These are phyloP conservation scores for Cladopsammia gracilis DNA, from an alignment of 64 coral and sea anemone genomes.

Conservation along the genomic window DNA sequence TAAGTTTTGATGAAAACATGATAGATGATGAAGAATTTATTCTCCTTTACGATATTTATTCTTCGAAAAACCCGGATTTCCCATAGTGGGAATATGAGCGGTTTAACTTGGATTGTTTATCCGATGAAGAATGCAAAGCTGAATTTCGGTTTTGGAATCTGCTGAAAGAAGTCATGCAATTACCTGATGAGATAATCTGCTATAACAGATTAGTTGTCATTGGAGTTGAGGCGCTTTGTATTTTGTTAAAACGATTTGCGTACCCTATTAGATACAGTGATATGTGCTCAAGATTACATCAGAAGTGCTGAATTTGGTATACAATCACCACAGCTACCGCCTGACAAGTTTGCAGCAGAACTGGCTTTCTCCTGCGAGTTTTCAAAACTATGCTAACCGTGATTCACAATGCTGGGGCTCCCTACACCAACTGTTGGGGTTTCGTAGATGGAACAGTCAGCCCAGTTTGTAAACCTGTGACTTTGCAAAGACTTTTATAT, in stretches of 20 bases:
- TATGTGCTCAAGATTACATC: constrained; percentile 38
- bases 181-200: background rate
- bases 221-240: constrained; percentile 14
- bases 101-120: too few relatives aligned
- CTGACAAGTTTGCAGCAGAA: constrained; percentile 7
- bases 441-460: constrained; percentile 35
- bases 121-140: constrained; percentile 33
- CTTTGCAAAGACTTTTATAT: background rate
- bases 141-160: too few relatives aligned
- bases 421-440: constrained; percentile 6
- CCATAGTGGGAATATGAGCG: too few relatives aligned
- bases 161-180: background rate
- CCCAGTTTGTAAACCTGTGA: constrained; percentile 27
- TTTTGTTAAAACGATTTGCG: constrained; percentile 4
- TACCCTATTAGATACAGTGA: constrained; percentile 35
- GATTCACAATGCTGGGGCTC: background rate
- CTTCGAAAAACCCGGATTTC: too few relatives aligned
- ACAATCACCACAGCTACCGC: background rate
- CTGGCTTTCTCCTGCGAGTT: background rate
- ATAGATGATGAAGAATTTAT: too few relatives aligned
- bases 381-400: background rate
- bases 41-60: too few relatives aligned
- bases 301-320: constrained; percentile 6
- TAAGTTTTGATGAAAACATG: too few relatives aligned
- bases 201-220: constrained; percentile 27